Evolutionary conservation across 1,140 invertebrate species (phyloP), one percentile per base, ranked within the genome.

Genomic region (Drosophila suzukii): DNA sequence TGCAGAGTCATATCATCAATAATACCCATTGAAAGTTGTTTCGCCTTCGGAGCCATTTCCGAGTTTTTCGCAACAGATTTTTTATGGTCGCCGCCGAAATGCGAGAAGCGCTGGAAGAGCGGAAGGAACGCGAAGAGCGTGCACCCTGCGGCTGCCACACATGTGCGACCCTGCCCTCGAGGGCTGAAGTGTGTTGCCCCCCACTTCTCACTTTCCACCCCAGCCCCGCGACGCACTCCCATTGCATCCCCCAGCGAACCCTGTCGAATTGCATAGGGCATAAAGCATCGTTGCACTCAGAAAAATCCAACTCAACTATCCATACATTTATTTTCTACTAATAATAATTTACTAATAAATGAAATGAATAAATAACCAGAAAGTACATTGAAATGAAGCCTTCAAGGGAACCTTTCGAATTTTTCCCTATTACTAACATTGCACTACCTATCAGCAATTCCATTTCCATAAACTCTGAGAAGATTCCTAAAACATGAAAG

Each of bases 51-150:
- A 56, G 50, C 32, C 50, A 71, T 71, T 71, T 70, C 30, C 67
- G 24, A 39, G 30, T 55, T 67, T 62, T 74, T 79, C 63, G 77
- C 76, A 75, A 61, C 75, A 66, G 56, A 62, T 81, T 81, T 81
- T 81, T 81, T 74, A 81, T 81, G 78, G 66, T 63, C 41, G 51
- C 65, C 56, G 57, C 38, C 60, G 60, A 68, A 65, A 68, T 65
- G 65, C 46, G 44, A 63, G 46, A 51, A 50, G 43, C 55, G 63
- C 57, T 24, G 57, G 10, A 32, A 38, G 62, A 66, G 39, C 43
- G 55, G 20, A 17, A 34, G 49, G 20, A 58, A 61, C 54, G 41
- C 32, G 41, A 36, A 17, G 54, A 79, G 55, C 46, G 56, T 76
- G 75, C 76, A 62, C 51, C 60, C 51, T 74, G 73, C 67, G 61